Percentiles rank a stretch among this genome's conserved stretches.
Evolutionary conservation across 2,888 invertebrate genomes (phyloP).

Genomic region (Aphidoletes aphidimyza): DNA sequence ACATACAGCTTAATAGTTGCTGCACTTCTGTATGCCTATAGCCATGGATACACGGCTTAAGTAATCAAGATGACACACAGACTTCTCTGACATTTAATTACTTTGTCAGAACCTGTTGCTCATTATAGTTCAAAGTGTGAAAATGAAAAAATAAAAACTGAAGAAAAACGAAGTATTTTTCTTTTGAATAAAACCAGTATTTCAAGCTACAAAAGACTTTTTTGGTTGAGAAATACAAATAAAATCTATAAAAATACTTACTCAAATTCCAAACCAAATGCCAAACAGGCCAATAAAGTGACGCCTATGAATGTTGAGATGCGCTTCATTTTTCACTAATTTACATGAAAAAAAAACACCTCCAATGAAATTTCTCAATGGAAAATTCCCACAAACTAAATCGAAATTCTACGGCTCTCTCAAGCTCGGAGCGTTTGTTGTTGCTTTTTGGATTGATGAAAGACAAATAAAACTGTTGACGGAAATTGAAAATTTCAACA

Average conservation of each 20-base stretch:
- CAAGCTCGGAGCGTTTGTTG: not conserved
- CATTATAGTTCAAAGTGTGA: not conserved
- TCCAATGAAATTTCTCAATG: not conserved
- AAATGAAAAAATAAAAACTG: not conserved
- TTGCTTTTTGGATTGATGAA: not conserved
- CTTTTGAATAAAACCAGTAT: not conserved
- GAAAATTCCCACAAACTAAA: constrained; percentile 14
- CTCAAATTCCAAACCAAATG: constrained; percentile 11
- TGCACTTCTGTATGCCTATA: too few relatives aligned
- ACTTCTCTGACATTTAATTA: constrained; percentile 10
- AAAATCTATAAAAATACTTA: not conserved
- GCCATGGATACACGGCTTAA: not conserved
- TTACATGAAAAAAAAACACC: not conserved
- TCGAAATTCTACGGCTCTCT: not conserved
- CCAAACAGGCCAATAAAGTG: not conserved
- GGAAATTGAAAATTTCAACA: constrained; percentile 20
- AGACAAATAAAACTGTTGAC: not conserved
- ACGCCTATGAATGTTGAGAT: not conserved
- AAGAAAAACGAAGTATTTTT: too few relatives aligned
- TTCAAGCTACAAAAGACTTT: not conserved
- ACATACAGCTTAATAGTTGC: not conserved
- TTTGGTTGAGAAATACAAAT: not conserved
- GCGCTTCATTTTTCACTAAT: constrained; percentile 20
- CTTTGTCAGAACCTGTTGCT: not conserved
- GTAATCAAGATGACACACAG: not conserved